Conservation (phyloP, 2,113 vertebrate genomes). For the Megatriorchis doriae region DNA sequence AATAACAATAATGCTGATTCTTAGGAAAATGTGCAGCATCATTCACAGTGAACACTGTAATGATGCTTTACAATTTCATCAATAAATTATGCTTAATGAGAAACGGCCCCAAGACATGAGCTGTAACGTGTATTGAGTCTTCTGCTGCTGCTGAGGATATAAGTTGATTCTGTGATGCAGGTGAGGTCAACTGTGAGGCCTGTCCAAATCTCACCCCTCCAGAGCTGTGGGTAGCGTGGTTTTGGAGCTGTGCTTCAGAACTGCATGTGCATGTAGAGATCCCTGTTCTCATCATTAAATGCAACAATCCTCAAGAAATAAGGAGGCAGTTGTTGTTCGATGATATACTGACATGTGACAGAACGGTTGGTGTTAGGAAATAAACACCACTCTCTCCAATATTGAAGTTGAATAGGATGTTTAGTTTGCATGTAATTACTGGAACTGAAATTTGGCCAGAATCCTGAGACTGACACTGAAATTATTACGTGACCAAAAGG, state of each 20-base stretch:
- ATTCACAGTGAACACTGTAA: not conserved
- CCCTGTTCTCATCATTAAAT: not conserved
- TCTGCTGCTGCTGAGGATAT: not conserved
- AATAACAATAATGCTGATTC: not conserved
- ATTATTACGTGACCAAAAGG: not conserved
- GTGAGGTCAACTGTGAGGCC: not conserved
- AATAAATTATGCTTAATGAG: not conserved
- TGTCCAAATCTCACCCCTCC: not conserved
- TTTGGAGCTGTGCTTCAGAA: not conserved
- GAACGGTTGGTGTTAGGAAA: conserved; percentile 11
- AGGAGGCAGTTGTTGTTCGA: not conserved
- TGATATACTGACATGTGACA: not conserved
- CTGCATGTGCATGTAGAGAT: not conserved
- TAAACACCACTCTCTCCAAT: not conserved
- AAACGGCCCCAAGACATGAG: not conserved
- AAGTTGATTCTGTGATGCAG: not conserved
- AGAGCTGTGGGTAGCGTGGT: not conserved
- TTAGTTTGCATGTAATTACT: not conserved
- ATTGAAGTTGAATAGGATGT: not conserved
- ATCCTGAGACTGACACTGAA: not conserved
- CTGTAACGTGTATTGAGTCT: not conserved
- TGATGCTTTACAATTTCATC: not conserved
- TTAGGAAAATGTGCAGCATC: not conserved
- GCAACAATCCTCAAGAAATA: not conserved
- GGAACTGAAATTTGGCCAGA: not conserved